Base-by-base conservation (phyloP, 2,888 invertebrate species). In the Metellina segmentata region DNA sequence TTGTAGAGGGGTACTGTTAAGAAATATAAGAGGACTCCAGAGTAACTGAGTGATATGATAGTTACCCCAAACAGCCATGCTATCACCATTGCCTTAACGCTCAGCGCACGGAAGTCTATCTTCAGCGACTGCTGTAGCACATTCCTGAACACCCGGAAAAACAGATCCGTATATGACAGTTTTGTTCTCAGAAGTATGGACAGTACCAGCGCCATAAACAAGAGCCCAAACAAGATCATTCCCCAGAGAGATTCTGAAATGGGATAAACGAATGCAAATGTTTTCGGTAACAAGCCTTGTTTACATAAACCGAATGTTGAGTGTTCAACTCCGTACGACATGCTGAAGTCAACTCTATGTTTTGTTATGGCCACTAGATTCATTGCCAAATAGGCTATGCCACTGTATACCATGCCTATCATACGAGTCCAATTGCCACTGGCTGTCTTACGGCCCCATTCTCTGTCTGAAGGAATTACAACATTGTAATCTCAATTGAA, bases 231-330 rank as follows among this genome's bases (percentile, higher is more conserved):
- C 7, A 49, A 1, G 8, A 77, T n/a, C 34, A 48, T n/a, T 49
- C n/a, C 13, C 77, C 77, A 77, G 4, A 49, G 16, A 16, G 49
- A n/a, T 13, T 7, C 16, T 11, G 34, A n/a, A 49, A 77, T 51
- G n/a, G 77, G 77, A n/a, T 77, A 49, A 9, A 77, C 49, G n/a
- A 77, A 77, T 48, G 77, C 77, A 16, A 20, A 77, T 77, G 77
- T 77, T 16, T 16, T 34, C 8, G 13, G 49, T 13, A 13, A 5
- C 49, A 11, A 6, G n/a, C 49, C 49, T 48, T 51, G 77, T 49
- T n/a, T n/a, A n/a, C 5, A 7, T 13, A 49, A 51, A 6, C 34
- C 51, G n/a, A 49, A 77, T 13, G 77, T 77, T 1, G 49, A 49
- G 16, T n/a, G 49, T 13, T 77, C 49, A 49, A n/a, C 7, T 49